Evolutionary conservation across 2,888 invertebrate species (phyloP).

Genomic region (Tipula helvola): DNA sequence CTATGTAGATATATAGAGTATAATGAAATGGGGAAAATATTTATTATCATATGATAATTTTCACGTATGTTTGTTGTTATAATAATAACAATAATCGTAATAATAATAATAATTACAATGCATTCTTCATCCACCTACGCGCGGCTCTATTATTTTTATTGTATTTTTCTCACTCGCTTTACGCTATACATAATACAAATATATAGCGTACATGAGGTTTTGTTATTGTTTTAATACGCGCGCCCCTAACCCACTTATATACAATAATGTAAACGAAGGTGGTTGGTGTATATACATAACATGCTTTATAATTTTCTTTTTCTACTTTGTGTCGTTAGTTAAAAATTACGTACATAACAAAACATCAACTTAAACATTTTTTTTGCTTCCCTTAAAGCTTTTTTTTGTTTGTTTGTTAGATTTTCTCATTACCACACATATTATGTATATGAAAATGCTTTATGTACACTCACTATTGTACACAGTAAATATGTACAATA

Average conservation of each 20-base stretch:
- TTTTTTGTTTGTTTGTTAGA: not conserved
- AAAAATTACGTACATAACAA: not conserved
- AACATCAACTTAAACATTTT: not conserved
- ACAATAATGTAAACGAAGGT: not conserved
- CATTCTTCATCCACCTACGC: not conserved
- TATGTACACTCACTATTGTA: not conserved
- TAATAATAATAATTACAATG: not conserved
- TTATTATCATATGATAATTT: not conserved
- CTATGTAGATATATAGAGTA: not conserved
- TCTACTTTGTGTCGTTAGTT: not conserved
- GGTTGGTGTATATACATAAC: not conserved
- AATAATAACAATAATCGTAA: not conserved
- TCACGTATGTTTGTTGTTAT: not conserved
- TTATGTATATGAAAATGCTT: not conserved
- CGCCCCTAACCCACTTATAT: not conserved
- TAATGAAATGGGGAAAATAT: not conserved
- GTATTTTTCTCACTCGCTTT: not conserved
- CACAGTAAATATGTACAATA: not conserved
- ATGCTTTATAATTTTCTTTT: not conserved
- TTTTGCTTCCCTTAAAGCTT: not conserved
- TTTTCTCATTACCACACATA: not conserved
- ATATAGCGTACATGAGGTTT: not conserved
- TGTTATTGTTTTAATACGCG: not conserved
- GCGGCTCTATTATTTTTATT: not conserved
- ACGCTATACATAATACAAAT: not conserved